These are phyloP conservation scores for Lutra lutra DNA, from an alignment of 2,797 vertebrate species.

Conservation along the genomic window DNA sequence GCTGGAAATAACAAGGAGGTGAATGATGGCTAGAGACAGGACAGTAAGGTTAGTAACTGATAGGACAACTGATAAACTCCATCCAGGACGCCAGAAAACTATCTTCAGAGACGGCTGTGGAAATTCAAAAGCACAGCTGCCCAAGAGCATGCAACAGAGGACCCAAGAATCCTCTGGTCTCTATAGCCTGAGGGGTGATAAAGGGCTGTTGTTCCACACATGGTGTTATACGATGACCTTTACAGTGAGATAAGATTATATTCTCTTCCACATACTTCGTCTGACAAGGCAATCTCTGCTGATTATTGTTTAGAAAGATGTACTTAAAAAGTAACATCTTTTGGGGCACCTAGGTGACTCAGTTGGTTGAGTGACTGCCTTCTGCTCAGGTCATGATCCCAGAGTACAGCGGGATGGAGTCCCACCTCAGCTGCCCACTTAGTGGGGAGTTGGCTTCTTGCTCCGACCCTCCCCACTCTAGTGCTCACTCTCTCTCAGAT, in stretches of 20 bases:
- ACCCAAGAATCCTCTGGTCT: neutral
- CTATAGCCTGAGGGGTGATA: neutral
- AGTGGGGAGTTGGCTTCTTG: too few relatives aligned
- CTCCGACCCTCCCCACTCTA: too few relatives aligned
- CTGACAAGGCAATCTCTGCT: neutral
- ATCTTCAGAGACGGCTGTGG: neutral
- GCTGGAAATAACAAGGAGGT: neutral
- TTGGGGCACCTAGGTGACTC: neutral
- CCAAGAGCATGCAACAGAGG: neutral
- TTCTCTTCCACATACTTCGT: neutral
- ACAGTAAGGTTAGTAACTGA: neutral
- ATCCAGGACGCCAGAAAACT: neutral
- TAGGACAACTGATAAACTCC: neutral
- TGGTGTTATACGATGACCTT: neutral
- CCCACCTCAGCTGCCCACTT: too few relatives aligned
- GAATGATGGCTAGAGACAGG: neutral
- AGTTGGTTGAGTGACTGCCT: too few relatives aligned
- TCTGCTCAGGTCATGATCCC: too few relatives aligned
- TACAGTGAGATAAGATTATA: neutral
- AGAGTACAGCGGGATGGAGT: too few relatives aligned
- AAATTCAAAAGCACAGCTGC: neutral
- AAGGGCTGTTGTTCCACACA: rapidly evolving
- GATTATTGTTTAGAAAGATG: neutral
- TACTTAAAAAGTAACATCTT: neutral
- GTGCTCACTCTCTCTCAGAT: too few relatives aligned